A percentile compares a stretch with the other conserved stretches of the same genome.
Conservation (phyloP, 2,888 invertebrate species). For the Epinotia demarniana region DNA sequence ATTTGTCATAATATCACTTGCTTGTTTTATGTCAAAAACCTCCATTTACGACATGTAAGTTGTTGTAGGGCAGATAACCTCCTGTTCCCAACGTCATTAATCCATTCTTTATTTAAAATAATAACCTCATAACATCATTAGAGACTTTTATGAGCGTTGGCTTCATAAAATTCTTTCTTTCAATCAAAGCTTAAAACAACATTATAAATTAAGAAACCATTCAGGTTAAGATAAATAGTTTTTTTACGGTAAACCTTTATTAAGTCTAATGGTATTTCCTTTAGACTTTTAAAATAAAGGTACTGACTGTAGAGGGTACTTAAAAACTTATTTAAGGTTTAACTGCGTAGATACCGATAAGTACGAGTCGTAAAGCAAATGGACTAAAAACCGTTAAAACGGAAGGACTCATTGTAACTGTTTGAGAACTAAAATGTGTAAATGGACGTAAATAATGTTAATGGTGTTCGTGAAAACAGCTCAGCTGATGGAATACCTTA, state of each 20-base stretch:
- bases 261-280: conserved; percentile 62
- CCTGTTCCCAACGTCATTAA: conserved; percentile 47
- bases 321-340: conserved; percentile 64
- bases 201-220: conserved; percentile 58
- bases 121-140: conserved; percentile 65
- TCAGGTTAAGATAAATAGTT: conserved; percentile 64
- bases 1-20: conserved; percentile 40
- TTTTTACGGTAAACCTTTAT: conserved; percentile 64
- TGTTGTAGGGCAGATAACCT: conserved; percentile 49
- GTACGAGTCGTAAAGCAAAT: conserved; percentile 64
- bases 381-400: conserved; percentile 53
- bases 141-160: conserved; percentile 58
- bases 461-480: conserved; percentile 41
- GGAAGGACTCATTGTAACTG: conserved; percentile 44
- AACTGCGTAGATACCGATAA: conserved; percentile 48
- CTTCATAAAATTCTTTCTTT: conserved; percentile 62
- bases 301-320: conserved; percentile 66
- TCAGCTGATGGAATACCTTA: conserved; percentile 31
- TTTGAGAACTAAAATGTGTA: conserved; percentile 47
- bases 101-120: conserved; percentile 63
- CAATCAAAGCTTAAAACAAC: conserved; percentile 60
- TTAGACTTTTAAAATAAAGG: too few relatives aligned
- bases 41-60: conserved; percentile 49
- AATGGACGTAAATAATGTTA: conserved; percentile 46
- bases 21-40: conserved; percentile 47